A percentile compares a stretch with the other conserved stretches of the same genome.
Conservation (phyloP, 2,113 vertebrate species). For the Hucho hucho region DNA sequence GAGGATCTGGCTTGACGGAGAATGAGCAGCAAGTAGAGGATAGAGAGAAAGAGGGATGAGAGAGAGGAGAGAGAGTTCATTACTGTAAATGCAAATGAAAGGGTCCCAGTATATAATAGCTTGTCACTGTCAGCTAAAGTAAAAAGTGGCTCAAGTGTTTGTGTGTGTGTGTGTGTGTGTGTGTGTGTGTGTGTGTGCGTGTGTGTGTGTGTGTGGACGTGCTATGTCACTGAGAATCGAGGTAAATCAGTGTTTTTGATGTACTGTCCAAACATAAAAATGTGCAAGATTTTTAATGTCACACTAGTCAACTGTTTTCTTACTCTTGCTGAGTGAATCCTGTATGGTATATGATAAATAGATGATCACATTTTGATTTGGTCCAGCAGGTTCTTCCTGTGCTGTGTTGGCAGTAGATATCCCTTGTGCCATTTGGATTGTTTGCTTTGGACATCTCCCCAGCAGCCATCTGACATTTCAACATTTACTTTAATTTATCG, state of each 20-base stretch:
- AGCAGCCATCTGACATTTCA: slow-evolving; percentile 18
- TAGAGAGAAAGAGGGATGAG: slow-evolving; percentile 9
- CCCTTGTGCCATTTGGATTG: slow-evolving; percentile 20
- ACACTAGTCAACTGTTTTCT: neutral
- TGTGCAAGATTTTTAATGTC: neutral
- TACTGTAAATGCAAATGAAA: slow-evolving; percentile 72
- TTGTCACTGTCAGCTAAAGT: slow-evolving; percentile 58
- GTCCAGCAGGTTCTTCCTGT: slow-evolving; percentile 8
- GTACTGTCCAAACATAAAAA: neutral
- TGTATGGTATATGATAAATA: neutral
- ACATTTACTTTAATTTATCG: slow-evolving; percentile 37
- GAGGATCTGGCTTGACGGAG: slow-evolving; percentile 53
- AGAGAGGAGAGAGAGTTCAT: slow-evolving; percentile 52
- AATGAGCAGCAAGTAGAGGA: slow-evolving; percentile 37
- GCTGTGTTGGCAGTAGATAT: slow-evolving; percentile 14
- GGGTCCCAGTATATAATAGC: slow-evolving; percentile 46
- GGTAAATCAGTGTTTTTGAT: neutral
- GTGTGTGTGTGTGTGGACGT: neutral
- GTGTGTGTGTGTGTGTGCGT: slow-evolving; percentile 23
- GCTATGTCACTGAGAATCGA: neutral
- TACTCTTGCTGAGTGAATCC: neutral
- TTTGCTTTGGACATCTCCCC: slow-evolving; percentile 31
- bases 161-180: slow-evolving; percentile 4
- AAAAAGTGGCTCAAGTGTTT: slow-evolving; percentile 47
- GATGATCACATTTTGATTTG: neutral